These are phyloP conservation scores for Riparia riparia DNA, from an alignment of 2,113 vertebrate genomes.

Conservation along the genomic window DNA sequence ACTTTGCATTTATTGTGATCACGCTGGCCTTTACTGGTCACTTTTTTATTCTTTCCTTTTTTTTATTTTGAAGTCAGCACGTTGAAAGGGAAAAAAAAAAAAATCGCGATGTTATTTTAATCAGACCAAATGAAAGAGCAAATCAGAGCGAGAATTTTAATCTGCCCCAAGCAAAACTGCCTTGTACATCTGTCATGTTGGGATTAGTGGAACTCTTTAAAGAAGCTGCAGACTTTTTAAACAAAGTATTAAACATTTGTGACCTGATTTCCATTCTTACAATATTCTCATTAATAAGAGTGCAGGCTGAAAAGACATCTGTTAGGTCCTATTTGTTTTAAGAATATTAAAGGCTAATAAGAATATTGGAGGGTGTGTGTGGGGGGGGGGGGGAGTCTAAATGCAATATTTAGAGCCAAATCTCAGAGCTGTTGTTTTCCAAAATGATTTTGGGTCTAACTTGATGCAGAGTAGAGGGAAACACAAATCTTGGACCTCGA, in stretches of 20 bases:
- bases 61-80: conserved; percentile 37
- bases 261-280: conserved; percentile 66
- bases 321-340: conserved; percentile 55
- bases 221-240: conserved; percentile 69
- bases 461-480: neutral
- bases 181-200: conserved; percentile 69
- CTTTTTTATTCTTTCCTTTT: neutral
- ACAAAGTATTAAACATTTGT: conserved; percentile 62
- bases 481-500: rapidly evolving
- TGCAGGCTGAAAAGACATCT: conserved; percentile 62
- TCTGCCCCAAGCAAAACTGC: conserved; percentile 66
- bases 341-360: conserved; percentile 55
- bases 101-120: conserved; percentile 56
- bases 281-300: conserved; percentile 59
- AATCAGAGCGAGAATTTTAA: conserved; percentile 61
- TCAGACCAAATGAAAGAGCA: conserved; percentile 57
- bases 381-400: neutral
- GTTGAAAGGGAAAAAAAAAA: neutral
- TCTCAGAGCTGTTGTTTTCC: neutral
- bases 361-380: neutral
- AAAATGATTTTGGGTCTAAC: neutral
- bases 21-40: conserved; percentile 14
- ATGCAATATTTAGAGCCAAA: neutral
- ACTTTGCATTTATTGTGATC: conserved; percentile 10
- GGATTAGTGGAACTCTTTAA: conserved; percentile 72